phyloP scores from a whole-genome alignment of 2,797 vertebrate species.

The Rhinatrema bivittatum region DNA sequence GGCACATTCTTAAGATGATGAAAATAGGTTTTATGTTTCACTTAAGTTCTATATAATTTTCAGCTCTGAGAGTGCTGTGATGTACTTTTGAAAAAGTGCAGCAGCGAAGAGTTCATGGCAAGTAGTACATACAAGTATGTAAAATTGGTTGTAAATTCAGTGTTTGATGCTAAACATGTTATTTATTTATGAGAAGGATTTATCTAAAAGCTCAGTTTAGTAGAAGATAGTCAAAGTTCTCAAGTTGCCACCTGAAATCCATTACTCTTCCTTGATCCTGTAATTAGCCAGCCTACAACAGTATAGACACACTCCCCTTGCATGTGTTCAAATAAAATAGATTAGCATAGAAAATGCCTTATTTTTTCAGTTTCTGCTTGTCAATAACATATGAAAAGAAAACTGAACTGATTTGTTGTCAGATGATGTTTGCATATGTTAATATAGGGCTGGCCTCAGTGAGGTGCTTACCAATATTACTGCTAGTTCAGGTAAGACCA shows the following conservation, averaged over 20 bases:
- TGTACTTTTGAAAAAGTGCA: too few species aligned
- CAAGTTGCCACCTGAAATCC: constrained; percentile 38
- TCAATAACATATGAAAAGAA: constrained; percentile 26
- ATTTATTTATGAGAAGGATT: constrained; percentile 67
- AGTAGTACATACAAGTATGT: constrained; percentile 62
- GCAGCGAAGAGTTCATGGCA: too few species aligned
- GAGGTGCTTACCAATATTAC: constrained; percentile 1
- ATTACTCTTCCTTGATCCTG: constrained; percentile 5
- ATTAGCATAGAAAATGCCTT: constrained; percentile 34
- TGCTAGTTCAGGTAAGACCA: constrained; percentile 18
- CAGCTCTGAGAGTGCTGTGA: too few species aligned
- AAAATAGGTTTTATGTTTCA: too few species aligned
- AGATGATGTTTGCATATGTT: constrained; percentile 31
- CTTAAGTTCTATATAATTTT: too few species aligned
- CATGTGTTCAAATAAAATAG: constrained; percentile 42
- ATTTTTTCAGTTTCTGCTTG: constrained; percentile 25
- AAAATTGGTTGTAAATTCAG: constrained; percentile 63
- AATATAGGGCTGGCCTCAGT: constrained; percentile 22
- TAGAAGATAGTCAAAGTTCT: constrained; percentile 56
- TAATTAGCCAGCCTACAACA: too few species aligned
- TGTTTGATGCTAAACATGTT: constrained; percentile 65
- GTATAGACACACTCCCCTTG: too few species aligned
- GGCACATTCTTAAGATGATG: too few species aligned
- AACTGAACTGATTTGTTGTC: constrained; percentile 34
- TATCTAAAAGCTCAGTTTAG: constrained; percentile 56